Conservation (phyloP, 2,888 invertebrate genomes). For the Acanthococcus lagerstroemiae region DNA sequence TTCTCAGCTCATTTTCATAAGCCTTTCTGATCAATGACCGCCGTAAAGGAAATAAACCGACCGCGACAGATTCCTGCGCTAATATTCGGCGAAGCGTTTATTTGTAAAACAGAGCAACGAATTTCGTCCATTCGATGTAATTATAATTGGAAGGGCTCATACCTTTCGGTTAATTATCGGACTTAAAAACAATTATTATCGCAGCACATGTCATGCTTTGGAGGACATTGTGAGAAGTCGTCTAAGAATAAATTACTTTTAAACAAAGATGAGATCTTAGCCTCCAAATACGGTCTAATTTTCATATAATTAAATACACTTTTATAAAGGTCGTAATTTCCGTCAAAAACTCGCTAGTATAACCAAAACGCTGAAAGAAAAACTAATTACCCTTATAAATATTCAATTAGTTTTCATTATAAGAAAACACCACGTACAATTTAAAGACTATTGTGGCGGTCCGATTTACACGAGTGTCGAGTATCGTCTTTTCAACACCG, state of each 20-base stretch:
- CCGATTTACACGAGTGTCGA: slow-evolving; percentile 16
- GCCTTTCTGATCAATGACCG: too few species aligned
- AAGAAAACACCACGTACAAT: slow-evolving; percentile 18
- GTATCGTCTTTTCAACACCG: background rate
- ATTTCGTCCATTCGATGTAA: background rate
- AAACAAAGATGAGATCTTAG: slow-evolving; percentile 31
- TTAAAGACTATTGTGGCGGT: slow-evolving; percentile 1
- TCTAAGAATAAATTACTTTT: slow-evolving; percentile 15
- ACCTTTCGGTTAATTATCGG: slow-evolving; percentile 7
- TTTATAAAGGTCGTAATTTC: slow-evolving; percentile 30
- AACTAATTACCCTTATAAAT: slow-evolving; percentile 31
- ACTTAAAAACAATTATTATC: slow-evolving; percentile 25
- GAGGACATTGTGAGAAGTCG: slow-evolving; percentile 31
- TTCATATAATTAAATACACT: slow-evolving; percentile 31
- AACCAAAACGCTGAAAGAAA: slow-evolving; percentile 28
- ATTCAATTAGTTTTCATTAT: slow-evolving; percentile 30
- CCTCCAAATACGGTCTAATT: slow-evolving; percentile 28
- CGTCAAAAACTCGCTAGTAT: slow-evolving; percentile 27
- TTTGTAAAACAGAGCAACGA: background rate
- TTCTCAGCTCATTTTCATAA: background rate
- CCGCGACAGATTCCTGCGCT: background rate
- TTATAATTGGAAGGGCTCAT: background rate
- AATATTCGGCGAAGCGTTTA: background rate
- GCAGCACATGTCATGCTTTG: slow-evolving; percentile 30
- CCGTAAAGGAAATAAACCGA: background rate